phyloP scores from a whole-genome alignment of 2,113 vertebrate species.

The Bos javanicus region DNA sequence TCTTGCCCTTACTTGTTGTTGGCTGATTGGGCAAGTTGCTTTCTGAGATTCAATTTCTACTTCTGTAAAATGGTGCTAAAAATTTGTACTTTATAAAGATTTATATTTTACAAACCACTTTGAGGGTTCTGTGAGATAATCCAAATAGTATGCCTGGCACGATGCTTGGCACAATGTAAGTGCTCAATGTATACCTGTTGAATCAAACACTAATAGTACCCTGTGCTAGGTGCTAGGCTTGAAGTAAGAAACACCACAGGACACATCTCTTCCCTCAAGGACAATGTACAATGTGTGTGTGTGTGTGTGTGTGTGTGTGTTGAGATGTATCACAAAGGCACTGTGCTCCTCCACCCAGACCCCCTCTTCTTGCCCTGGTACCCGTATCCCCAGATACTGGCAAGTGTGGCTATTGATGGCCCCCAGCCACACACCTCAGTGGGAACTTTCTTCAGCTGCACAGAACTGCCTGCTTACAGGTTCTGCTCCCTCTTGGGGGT shows the following conservation, averaged over 20 bases:
- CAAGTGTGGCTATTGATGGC: neutral
- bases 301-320: no score
- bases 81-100: neutral
- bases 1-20: neutral
- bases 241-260: neutral
- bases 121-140: neutral
- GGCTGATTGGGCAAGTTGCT: neutral
- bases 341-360: neutral
- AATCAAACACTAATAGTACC: neutral
- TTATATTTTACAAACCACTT: neutral
- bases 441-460: neutral
- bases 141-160: neutral
- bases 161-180: no score
- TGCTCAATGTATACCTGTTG: neutral
- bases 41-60: neutral
- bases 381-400: neutral
- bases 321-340: neutral
- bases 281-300: neutral
- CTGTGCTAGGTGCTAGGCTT: neutral
- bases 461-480: neutral
- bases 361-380: neutral
- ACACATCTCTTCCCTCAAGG: neutral
- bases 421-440: neutral
- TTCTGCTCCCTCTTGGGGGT: fast-evolving
- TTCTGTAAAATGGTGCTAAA: neutral